phyloP scores from a whole-genome alignment of 2,797 vertebrate species.

The Neomorphus geoffroyi region DNA sequence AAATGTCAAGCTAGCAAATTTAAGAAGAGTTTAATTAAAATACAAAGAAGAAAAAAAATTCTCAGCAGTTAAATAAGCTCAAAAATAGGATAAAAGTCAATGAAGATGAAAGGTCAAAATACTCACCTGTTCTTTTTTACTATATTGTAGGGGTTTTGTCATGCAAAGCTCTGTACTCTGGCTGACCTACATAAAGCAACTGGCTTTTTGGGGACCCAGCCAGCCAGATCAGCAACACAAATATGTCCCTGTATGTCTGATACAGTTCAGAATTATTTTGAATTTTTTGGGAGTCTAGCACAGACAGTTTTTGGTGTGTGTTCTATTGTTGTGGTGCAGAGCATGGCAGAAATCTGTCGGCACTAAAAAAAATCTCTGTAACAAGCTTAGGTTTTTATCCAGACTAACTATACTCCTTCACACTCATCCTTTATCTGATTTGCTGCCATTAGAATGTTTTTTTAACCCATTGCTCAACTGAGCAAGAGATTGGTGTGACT shows the following conservation, averaged over 20 bases:
- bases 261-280: background rate
- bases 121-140: background rate
- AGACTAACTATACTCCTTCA: background rate
- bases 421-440: background rate
- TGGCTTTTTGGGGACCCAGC: background rate
- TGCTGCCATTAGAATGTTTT: background rate
- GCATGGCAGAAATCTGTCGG: background rate
- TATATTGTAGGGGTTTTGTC: background rate
- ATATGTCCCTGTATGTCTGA: background rate
- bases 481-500: background rate
- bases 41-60: background rate
- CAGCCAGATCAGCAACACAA: background rate
- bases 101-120: constrained; percentile 9
- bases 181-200: background rate
- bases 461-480: background rate
- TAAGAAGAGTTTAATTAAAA: background rate
- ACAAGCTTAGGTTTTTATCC: background rate
- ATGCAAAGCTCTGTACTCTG: background rate
- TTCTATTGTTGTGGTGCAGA: background rate
- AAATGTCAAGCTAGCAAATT: background rate
- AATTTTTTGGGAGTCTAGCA: background rate
- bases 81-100: background rate
- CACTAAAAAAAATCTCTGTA: background rate
- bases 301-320: background rate
- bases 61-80: background rate